Conservation (phyloP, 37 sponge, comb jelly and placozoan genomes). For the Haliclona indistincta region DNA sequence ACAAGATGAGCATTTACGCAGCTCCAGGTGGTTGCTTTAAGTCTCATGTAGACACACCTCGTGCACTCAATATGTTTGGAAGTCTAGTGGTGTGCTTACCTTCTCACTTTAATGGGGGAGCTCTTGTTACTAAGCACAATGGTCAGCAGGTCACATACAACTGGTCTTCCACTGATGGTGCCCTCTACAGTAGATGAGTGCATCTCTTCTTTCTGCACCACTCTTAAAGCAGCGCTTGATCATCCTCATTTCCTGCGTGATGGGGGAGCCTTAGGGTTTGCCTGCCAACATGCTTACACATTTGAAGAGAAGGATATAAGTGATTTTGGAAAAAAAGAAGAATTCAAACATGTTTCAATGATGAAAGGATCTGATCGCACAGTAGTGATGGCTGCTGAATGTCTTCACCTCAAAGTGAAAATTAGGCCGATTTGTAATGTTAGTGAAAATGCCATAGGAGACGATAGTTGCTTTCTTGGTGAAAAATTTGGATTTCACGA, state of each 20-base stretch:
- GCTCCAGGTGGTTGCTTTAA: constrained; percentile 21
- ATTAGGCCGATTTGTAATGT: too few species aligned
- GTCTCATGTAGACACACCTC: constrained; percentile 26
- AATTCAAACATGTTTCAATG: too few species aligned
- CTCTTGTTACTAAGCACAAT: constrained; percentile 23
- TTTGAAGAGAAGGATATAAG: too few species aligned
- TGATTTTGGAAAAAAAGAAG: too few species aligned
- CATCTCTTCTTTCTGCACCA: not conserved
- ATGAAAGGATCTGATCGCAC: too few species aligned
- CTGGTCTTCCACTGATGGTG: constrained; percentile 9
- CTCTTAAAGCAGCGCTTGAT: constrained; percentile 1
- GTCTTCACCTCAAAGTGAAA: too few species aligned
- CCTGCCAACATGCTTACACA: constrained; percentile 9
- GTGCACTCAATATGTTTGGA: constrained; percentile 42
- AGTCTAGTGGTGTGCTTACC: constrained; percentile 45
- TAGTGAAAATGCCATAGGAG: too few species aligned
- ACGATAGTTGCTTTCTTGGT: too few species aligned
- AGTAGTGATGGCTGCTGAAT: too few species aligned
- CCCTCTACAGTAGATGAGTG: not conserved
- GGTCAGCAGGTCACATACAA: constrained; percentile 13
- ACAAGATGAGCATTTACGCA: constrained; percentile 28
- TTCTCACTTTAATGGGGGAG: constrained; percentile 25
- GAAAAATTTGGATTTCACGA: too few species aligned
- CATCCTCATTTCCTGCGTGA: constrained; percentile 24
- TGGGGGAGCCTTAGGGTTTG: constrained; percentile 10